Evolutionary conservation across 2,113 vertebrate genomes (phyloP).

Genomic region (Martes martes): DNA sequence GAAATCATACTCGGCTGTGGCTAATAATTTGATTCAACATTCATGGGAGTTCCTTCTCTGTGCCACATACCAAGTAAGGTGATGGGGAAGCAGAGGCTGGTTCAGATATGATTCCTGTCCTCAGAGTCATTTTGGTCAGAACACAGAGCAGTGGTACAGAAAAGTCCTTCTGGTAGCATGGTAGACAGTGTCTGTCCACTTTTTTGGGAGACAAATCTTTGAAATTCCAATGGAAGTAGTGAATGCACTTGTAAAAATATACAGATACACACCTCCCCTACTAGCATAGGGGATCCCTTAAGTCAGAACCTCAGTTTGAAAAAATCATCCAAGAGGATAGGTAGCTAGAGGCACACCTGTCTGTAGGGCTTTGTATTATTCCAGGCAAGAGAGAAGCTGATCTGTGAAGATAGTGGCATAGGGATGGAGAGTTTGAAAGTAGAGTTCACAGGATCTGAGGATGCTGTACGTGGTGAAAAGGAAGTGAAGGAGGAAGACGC

Average conservation of each 20-base stretch:
- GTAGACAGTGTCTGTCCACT: background rate
- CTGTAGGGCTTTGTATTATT: background rate
- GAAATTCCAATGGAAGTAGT: background rate
- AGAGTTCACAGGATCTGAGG: background rate
- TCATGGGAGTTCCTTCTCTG: background rate
- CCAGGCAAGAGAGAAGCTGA: background rate
- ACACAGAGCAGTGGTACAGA: background rate
- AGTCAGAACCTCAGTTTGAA: background rate
- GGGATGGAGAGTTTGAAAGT: background rate
- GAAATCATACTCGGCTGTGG: conserved; percentile 44
- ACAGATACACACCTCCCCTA: background rate
- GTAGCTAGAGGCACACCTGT: background rate
- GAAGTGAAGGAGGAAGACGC: background rate
- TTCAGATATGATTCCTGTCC: background rate
- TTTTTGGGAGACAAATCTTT: background rate
- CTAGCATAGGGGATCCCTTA: too few species aligned
- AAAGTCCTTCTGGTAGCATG: background rate
- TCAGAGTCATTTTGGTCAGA: background rate
- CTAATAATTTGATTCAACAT: conserved; percentile 12
- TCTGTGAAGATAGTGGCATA: background rate
- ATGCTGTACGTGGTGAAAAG: background rate
- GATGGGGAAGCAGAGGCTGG: background rate
- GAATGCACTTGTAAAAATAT: background rate
- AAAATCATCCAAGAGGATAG: background rate
- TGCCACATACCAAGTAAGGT: background rate